Evolutionary conservation across 2,797 vertebrate genomes (phyloP).

Genomic region (Clamator glandarius): DNA sequence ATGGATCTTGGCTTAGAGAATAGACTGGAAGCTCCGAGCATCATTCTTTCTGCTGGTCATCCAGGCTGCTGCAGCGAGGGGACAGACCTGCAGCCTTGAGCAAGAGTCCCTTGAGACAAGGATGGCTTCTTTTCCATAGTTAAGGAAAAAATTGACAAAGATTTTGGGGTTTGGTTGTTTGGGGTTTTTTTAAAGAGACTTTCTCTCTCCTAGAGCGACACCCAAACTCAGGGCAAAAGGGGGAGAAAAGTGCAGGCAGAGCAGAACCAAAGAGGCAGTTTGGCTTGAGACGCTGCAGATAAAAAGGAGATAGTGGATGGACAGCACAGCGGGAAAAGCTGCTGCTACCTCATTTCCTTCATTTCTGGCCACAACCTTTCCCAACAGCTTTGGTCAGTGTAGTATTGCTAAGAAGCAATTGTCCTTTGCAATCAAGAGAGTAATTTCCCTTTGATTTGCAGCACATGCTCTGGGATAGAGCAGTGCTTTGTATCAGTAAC

Average conservation of each 20-base stretch:
- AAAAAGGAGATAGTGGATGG: not conserved
- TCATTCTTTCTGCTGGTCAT: not conserved
- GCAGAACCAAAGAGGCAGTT: too few species aligned
- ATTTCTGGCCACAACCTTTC: not conserved
- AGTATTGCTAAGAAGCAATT: not conserved
- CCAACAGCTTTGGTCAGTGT: not conserved
- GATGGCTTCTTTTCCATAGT: not conserved
- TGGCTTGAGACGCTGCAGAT: not conserved
- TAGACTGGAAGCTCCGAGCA: not conserved
- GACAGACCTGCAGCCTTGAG: not conserved
- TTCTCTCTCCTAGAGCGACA: not conserved
- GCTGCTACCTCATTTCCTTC: not conserved
- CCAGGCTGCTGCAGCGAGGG: not conserved
- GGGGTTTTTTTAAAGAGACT: not conserved
- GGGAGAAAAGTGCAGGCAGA: not conserved
- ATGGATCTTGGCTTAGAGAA: not conserved
- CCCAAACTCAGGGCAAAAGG: fast-evolving
- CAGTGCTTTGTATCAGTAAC: not conserved
- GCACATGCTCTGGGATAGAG: too few species aligned
- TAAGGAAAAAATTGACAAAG: not conserved
- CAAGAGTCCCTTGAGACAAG: not conserved
- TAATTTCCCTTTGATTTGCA: not conserved
- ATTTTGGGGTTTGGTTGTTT: too few species aligned
- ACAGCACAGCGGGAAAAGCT: not conserved
- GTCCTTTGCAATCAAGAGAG: not conserved